A percentile compares a stretch with the other conserved stretches of the same genome.
Evolutionary conservation across 2,888 invertebrate species (phyloP).

Genomic region (Xestia xanthographa): DNA sequence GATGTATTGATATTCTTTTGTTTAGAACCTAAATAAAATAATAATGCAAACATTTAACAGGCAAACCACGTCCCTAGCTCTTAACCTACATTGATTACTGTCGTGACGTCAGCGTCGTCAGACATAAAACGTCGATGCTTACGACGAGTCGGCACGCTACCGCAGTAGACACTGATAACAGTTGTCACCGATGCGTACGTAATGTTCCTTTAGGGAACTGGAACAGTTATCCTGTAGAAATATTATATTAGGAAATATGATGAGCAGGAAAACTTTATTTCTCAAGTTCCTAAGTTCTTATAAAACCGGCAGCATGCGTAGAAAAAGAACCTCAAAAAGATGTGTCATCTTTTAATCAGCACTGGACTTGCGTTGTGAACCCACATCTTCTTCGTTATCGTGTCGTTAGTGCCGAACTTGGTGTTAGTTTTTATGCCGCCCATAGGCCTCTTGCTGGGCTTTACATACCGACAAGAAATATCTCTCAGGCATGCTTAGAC

Average conservation of each 20-base stretch:
- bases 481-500: no score
- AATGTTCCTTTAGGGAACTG: constrained; percentile 16
- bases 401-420: no score
- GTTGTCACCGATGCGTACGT: constrained; percentile 6
- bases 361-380: background rate
- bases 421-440: no score
- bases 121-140: constrained; percentile 2
- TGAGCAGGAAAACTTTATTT: background rate
- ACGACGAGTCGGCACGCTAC: constrained; percentile 12
- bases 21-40: background rate
- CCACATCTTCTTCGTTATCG: no score
- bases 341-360: background rate
- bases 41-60: background rate
- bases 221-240: background rate
- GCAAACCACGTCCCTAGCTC: constrained; percentile 13
- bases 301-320: no score
- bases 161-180: background rate
- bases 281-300: no score
- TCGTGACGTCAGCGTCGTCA: constrained; percentile 24
- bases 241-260: background rate
- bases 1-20: background rate
- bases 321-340: background rate
- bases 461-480: no score
- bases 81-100: constrained; percentile 20
- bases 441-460: no score